Percentiles rank a stretch among this genome's conserved stretches.
Conservation (phyloP, 2,888 invertebrate genomes). For the Pandemis corylana region DNA sequence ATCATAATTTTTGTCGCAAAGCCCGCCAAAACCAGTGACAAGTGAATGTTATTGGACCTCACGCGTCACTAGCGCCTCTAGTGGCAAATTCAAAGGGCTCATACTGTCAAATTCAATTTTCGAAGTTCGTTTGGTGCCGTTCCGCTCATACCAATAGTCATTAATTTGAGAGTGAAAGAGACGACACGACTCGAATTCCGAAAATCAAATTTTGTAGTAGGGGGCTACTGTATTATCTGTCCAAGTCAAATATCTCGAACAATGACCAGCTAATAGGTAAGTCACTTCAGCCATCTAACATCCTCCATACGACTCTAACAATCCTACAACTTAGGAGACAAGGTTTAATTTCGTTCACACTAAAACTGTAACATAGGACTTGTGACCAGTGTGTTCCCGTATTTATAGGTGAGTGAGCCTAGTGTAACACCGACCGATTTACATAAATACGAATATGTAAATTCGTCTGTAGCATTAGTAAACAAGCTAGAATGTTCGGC, state of each 20-base stretch:
- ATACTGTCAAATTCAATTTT: too few relatives aligned
- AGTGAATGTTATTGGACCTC: too few relatives aligned
- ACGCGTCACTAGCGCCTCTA: too few relatives aligned
- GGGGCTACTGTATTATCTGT: not conserved
- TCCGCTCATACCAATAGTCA: too few relatives aligned
- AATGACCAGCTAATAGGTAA: conserved; percentile 1
- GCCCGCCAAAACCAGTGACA: too few relatives aligned
- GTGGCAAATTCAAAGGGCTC: too few relatives aligned
- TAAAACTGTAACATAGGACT: not conserved
- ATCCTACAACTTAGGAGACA: not conserved
- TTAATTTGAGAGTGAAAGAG: too few relatives aligned
- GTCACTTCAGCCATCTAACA: not conserved
- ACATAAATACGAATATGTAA: conserved; percentile 32
- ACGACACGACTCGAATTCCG: too few relatives aligned
- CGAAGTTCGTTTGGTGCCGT: too few relatives aligned
- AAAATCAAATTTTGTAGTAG: too few relatives aligned
- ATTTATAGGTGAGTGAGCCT: not conserved
- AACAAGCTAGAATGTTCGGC: not conserved
- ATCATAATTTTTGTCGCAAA: too few relatives aligned
- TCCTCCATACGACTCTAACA: not conserved
- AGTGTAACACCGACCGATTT: conserved; percentile 7
- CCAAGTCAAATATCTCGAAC: not conserved
- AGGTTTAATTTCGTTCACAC: not conserved
- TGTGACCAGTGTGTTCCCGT: not conserved
- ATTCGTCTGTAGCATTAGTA: conserved; percentile 11